Evolutionary conservation across 2,113 vertebrate species (phyloP), one percentile per base, ranked within the genome.

Genomic region (Tor tambroides): DNA sequence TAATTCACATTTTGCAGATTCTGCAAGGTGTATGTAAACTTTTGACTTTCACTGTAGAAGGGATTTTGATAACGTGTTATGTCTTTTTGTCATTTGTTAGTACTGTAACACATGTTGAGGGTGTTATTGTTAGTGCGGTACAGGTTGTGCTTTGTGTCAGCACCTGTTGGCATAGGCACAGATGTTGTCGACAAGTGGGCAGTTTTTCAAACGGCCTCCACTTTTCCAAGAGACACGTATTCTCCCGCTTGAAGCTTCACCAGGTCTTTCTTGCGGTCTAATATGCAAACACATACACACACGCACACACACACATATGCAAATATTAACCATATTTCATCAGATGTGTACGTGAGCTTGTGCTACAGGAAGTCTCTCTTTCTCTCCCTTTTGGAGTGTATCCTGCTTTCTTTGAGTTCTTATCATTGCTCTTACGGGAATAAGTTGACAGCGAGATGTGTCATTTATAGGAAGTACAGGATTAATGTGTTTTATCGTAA

Each of bases 181-280:
- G 88, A 99, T 99, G 92, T 99, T 99, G 94, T 99, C 98, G 32
- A 99, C 93, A 80, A 99, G 88, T 0, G 97, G 88, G 78, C 97
- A 96, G 91, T 96, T 99, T 95, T 99, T 99, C 92, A 99, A 86
- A 95, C 94, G 63, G 98, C 96, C 90, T 99, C 98, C 83, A 99
- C 97, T 93, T 99, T 99, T 41, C 98, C 98, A 87, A 99, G 96
- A 85, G 98, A 97, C 88, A 99, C 97, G 32, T 99, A 99, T 87
- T 99, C 97, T 87, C 98, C 98, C 0, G 97, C 97, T 92, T 98
- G 97, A 21, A 99, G 96, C 86, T 99, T 99, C 84, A 99, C 98
- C 91, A 99, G 94, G 91, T 99, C 98, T 91, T 99, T 99, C 91
- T 98, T 99, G 88, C 98, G 96, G 93, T 99, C 98, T 99, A 19